Percentiles rank a stretch among this genome's conserved stretches.
Evolutionary conservation across 2,797 vertebrate genomes (phyloP).

Genomic region (Novumbra hubbsi): DNA sequence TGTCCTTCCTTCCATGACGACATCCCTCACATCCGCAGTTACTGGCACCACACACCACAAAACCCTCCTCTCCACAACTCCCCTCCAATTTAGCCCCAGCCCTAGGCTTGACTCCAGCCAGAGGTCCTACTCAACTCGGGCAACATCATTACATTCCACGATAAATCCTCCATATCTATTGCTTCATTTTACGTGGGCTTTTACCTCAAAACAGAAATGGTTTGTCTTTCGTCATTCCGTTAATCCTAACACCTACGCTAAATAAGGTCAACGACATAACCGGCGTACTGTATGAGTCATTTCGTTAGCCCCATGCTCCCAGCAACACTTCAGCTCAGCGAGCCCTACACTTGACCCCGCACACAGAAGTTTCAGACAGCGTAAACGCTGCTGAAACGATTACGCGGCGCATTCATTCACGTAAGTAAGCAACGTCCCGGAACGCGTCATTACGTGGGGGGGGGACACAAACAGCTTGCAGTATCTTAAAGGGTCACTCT

Average conservation of each 20-base stretch:
- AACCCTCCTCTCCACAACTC: not conserved
- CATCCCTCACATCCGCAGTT: conserved; percentile 17
- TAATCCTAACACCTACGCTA: not conserved
- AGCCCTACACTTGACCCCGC: not conserved
- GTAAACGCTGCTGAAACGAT: not conserved
- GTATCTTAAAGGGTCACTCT: not conserved
- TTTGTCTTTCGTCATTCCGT: not conserved
- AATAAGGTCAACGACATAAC: not conserved
- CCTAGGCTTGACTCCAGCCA: not conserved
- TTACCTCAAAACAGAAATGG: not conserved
- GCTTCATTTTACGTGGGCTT: too few species aligned
- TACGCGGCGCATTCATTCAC: not conserved
- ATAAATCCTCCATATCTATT: too few species aligned
- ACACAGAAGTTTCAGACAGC: not conserved
- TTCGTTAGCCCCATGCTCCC: conserved; percentile 14
- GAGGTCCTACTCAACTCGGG: not conserved
- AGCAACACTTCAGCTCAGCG: not conserved
- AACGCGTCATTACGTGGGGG: not conserved
- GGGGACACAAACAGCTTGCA: not conserved
- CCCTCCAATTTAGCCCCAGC: conserved; percentile 22
- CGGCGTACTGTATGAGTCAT: not conserved
- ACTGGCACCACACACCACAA: conserved; percentile 32
- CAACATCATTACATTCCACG: not conserved
- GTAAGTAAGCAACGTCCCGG: not conserved
- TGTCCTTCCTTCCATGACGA: conserved; percentile 37